Percentiles rank a stretch among this genome's conserved stretches.
phyloP scores from a whole-genome alignment of 2,888 invertebrate species.

The Lochmaea crataegi region DNA sequence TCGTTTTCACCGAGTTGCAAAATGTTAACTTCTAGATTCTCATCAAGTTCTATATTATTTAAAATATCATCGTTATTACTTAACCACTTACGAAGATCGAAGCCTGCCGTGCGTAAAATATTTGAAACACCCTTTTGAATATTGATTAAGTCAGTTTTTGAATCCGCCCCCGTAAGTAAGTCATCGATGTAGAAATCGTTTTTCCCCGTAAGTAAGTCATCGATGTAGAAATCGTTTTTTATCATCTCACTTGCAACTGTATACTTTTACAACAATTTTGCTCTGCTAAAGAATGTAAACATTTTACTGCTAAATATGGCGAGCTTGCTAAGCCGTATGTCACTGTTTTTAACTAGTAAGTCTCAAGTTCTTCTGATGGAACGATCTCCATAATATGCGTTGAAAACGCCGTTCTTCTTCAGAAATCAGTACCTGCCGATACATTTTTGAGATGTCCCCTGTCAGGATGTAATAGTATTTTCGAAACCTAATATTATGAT shows the following conservation, averaged over 20 bases:
- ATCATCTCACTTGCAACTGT: slow-evolving; percentile 21
- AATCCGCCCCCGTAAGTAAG: slow-evolving; percentile 22
- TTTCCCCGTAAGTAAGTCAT: slow-evolving; percentile 28
- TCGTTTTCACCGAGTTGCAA: slow-evolving; percentile 14
- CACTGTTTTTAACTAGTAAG: slow-evolving; percentile 31
- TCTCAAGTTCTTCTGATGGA: slow-evolving; percentile 21
- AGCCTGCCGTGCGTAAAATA: slow-evolving; percentile 18
- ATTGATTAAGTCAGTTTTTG: slow-evolving; percentile 10
- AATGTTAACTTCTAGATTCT: slow-evolving; percentile 18
- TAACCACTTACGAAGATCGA: slow-evolving; percentile 31
- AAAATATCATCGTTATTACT: slow-evolving; percentile 10
- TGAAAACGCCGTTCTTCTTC: slow-evolving; percentile 7
- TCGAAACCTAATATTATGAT: slow-evolving; percentile 26
- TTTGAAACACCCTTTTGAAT: slow-evolving; percentile 9
- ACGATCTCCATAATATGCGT: slow-evolving; percentile 33
- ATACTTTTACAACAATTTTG: slow-evolving; percentile 14
- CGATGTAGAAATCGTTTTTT: slow-evolving; percentile 31
- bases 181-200: slow-evolving; percentile 36
- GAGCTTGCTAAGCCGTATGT: slow-evolving; percentile 33
- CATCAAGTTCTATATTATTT: slow-evolving; percentile 9
- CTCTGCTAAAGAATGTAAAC: slow-evolving; percentile 20
- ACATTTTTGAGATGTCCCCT: slow-evolving; percentile 24
- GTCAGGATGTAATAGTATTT: slow-evolving; percentile 21
- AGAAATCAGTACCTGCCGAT: slow-evolving; percentile 11
- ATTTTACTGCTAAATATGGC: slow-evolving; percentile 29